phyloP scores from a whole-genome alignment of 2,113 vertebrate species.

The Accipiter cooperii region DNA sequence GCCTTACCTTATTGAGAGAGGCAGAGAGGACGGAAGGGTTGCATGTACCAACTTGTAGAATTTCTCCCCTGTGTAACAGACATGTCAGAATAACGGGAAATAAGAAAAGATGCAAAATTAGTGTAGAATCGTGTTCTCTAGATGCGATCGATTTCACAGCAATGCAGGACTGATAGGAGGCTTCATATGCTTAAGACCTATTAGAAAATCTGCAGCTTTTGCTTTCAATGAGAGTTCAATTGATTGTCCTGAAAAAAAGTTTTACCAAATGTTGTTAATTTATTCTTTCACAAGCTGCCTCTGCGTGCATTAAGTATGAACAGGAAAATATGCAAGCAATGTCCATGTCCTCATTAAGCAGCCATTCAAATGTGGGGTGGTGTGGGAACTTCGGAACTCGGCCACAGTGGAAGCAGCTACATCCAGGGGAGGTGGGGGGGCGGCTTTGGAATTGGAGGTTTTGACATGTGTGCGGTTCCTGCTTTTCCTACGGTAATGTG shows the following conservation, averaged over 20 bases:
- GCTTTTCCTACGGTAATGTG: background rate
- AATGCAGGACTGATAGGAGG: background rate
- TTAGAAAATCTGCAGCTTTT: background rate
- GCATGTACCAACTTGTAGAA: background rate
- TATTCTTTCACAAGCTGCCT: background rate
- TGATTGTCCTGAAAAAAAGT: background rate
- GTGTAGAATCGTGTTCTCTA: background rate
- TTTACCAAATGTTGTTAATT: background rate
- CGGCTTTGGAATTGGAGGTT: background rate
- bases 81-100: background rate
- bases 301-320: background rate
- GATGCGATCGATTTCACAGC: background rate
- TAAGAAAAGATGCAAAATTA: background rate
- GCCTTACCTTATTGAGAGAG: background rate
- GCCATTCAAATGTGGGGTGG: background rate
- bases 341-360: background rate
- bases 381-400: background rate
- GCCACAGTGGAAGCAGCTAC: background rate
- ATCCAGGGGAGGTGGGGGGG: background rate
- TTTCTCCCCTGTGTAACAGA: background rate
- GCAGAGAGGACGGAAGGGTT: background rate
- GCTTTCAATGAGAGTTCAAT: background rate
- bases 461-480: background rate
- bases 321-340: background rate
- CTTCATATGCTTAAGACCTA: background rate